A percentile compares a stretch with the other conserved stretches of the same genome.
Conservation (phyloP, 2,797 vertebrate genomes). For the Sarcoramphus papa region DNA sequence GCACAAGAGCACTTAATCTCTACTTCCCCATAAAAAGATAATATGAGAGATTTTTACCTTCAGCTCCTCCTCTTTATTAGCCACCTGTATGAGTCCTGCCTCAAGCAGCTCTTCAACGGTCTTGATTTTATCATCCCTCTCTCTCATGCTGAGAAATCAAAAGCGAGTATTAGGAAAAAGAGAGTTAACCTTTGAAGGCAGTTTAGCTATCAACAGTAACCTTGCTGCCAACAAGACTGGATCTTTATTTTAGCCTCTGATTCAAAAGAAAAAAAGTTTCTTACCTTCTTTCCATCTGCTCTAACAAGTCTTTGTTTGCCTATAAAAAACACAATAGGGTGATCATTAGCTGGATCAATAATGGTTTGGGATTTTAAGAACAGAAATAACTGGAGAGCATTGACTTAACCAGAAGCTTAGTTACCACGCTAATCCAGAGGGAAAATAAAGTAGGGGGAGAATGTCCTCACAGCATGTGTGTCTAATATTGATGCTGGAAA, state of each 20-base stretch:
- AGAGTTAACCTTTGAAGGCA: background rate
- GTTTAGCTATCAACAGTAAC: background rate
- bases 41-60: constrained; percentile 76
- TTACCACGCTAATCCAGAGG: background rate
- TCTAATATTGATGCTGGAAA: background rate
- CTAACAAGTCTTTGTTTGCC: constrained; percentile 74
- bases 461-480: accelerated
- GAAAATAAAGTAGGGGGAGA: background rate
- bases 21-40: background rate
- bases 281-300: constrained; percentile 80
- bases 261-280: background rate
- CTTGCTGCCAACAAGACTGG: background rate
- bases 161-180: background rate
- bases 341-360: background rate
- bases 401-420: background rate
- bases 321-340: background rate
- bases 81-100: constrained; percentile 91
- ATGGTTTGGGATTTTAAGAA: background rate
- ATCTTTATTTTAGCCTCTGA: background rate
- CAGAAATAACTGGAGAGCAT: background rate
- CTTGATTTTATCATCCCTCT: constrained; percentile 93
- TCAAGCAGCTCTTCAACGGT: constrained; percentile 91
- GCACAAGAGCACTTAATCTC: background rate
- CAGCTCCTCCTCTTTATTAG: constrained; percentile 91
- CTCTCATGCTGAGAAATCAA: constrained; percentile 78